Evolutionary conservation across 1,140 invertebrate species (phyloP), one percentile per base, ranked within the genome.

Genomic region (Leptonema lineaticorne): DNA sequence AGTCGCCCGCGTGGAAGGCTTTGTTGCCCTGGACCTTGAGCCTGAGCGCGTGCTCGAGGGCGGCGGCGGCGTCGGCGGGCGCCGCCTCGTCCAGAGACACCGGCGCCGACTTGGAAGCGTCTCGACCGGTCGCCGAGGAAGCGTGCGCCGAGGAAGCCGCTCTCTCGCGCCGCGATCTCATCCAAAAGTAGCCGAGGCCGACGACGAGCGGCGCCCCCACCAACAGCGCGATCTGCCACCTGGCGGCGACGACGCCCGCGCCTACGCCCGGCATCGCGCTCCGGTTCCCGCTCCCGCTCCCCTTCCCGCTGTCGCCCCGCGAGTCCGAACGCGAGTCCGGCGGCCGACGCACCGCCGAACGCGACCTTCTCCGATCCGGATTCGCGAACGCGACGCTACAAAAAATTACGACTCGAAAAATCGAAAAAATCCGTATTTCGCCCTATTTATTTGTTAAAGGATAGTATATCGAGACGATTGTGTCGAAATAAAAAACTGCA

Each of bases 1-100:
- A 98, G 76, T 94, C 91, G 28, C 89, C 90, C 63, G 84, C 87
- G 77, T 91, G 92, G 76, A 97, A 98, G 73, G 88, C 87, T 72
- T 87, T 85, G 79, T 98, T 98, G 37, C 96, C 96, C 79, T 90
- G 87, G 69, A 86, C 88, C 82, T 98, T 98, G 69, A 88, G 87
- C 67, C 83, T 83, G 76, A 89, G 86, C 4, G 92, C 91, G 75
- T 85, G 84, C 73, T 91, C 86, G 70, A 90, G 81, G 63, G 87
- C 72, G 83, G 86, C 81, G 87, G 78, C 0, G 76, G 72, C 4
- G 76, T 75, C 65, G 78, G 78, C 30, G 24, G 75, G 77, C 24
- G 81, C 56, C 3, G 56, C 81, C 70, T 83, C 81, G 68, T 83
- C 81, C 67, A 83, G 76, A 28, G 81, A 83, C 16, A 66, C 63